Percentiles rank a stretch among this genome's conserved stretches.
These are phyloP conservation scores for Spheniscus mendiculus DNA, from an alignment of 2,113 vertebrate genomes.

Conservation along the genomic window DNA sequence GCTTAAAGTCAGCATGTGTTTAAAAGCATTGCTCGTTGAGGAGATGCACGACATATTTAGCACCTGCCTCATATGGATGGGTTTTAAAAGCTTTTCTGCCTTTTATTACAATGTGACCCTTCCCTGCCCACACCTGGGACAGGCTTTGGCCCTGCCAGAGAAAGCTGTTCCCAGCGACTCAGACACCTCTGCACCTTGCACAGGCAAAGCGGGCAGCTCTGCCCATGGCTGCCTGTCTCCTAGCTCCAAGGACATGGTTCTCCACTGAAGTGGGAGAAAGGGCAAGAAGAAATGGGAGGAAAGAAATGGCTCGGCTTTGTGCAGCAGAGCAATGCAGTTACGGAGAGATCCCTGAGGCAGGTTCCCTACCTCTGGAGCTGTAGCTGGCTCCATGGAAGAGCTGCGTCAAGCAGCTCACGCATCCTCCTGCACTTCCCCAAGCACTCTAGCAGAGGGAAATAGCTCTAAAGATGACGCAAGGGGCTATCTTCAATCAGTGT, in stretches of 20 bases:
- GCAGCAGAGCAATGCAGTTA: not conserved
- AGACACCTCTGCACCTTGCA: not conserved
- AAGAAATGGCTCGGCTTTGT: fast-evolving
- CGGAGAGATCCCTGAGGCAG: not conserved
- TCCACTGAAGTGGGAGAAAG: not conserved
- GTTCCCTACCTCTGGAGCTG: not conserved
- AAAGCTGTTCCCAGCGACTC: not conserved
- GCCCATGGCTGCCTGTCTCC: not conserved
- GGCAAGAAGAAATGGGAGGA: not conserved
- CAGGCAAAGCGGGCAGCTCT: not conserved
- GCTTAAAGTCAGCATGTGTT: not conserved
- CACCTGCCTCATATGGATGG: fast-evolving
- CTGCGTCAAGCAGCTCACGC: not conserved
- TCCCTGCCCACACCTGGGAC: not conserved
- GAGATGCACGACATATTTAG: not conserved
- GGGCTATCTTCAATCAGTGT: not conserved
- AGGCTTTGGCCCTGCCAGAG: not conserved
- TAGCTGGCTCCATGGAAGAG: not conserved
- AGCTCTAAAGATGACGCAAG: not conserved
- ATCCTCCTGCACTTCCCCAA: not conserved
- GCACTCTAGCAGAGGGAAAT: not conserved
- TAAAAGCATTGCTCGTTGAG: not conserved
- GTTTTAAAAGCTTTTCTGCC: not conserved
- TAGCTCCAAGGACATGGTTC: not conserved
- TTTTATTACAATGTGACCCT: not conserved